Base-by-base conservation (phyloP, 2,888 invertebrate genomes). In the Agrotis clavis region DNA sequence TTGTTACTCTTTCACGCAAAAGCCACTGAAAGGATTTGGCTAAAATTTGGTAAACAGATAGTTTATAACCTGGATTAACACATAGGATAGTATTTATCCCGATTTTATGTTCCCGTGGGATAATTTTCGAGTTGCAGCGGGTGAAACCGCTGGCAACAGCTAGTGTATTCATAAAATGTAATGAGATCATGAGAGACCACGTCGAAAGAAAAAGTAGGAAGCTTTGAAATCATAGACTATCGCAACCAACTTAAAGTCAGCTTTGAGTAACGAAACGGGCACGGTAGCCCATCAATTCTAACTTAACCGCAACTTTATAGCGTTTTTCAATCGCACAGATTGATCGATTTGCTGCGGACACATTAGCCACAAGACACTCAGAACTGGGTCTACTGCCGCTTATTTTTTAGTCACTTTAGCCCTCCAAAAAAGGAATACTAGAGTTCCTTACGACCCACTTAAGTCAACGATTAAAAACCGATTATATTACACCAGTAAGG, bases 391-490 rank as follows among this genome's bases (percentile, higher is more conserved):
- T 73, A 66, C 67, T 73, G 67, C 21, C 18, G 4, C 11, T 67
- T 62, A 51, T 47, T 59, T 74, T 74, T 64, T 69, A 59, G 14
- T 53, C 30, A 21, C 51, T 41, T 21, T 60, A n/a, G 60, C 21
- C 25, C 21, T 57, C 81, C 70, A 54, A 65, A 83, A 84, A 83
- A 77, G 88, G 85, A 19, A 64, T 63, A 51, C 50, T 64, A 64
- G 74, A 69, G 73, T 71, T 72, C 73, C 70, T 56, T 66, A 60
- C 65, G 62, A 60, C 53, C 67, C 64, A 69, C 71, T 72, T 80
- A 80, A 70, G 80, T 64, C 74, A 75, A 69, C 77, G 79, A 79
- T 85, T 87, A 81, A 84, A 83, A 82, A 83, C 45, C 68, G 81
- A 81, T 84, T 85, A 83, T 59, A 81, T 82, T 86, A 73, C 59